Percentiles rank a stretch among this genome's conserved stretches.
Evolutionary conservation across 1,140 invertebrate genomes (phyloP).

Genomic region (Phymorhynchus buccinoides): DNA sequence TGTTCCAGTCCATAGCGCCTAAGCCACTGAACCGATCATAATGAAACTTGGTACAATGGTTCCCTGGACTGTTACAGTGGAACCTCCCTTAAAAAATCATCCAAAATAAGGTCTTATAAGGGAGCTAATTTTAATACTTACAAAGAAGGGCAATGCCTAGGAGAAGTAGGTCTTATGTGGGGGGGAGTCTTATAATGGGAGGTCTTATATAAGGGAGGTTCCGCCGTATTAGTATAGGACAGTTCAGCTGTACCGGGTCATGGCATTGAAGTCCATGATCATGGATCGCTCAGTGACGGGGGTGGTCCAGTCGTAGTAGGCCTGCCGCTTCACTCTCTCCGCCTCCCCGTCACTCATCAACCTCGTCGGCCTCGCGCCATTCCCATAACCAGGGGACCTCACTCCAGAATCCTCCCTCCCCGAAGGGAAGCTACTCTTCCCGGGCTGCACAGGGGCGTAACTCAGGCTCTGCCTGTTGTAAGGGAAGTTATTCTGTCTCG

Average conservation of each 20-base stretch:
- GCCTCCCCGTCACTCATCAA: conserved; percentile 1
- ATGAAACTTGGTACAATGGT: too few relatives aligned
- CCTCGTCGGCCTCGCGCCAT: neutral
- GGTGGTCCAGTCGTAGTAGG: conserved; percentile 18
- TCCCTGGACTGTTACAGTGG: too few relatives aligned
- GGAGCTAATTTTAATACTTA: too few relatives aligned
- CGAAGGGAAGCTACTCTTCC: conserved; percentile 10
- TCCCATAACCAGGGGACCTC: conserved; percentile 11
- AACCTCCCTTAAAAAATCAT: too few relatives aligned
- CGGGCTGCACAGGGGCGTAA: neutral
- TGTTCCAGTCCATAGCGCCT: too few relatives aligned
- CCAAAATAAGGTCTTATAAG: too few relatives aligned
- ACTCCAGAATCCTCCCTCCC: neutral
- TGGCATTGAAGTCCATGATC: neutral
- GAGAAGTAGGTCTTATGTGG: too few relatives aligned
- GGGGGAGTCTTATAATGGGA: too few relatives aligned
- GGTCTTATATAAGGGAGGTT: too few relatives aligned
- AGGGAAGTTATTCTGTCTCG: neutral
- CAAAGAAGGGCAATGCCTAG: too few relatives aligned
- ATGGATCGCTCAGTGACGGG: neutral
- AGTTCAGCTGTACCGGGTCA: neutral
- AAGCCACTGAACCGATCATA: too few relatives aligned
- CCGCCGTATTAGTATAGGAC: too few relatives aligned
- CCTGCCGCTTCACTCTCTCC: conserved; percentile 11
- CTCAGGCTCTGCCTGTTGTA: neutral